phyloP scores from a whole-genome alignment of 2,888 invertebrate genomes.

The Tiphia femorata region DNA sequence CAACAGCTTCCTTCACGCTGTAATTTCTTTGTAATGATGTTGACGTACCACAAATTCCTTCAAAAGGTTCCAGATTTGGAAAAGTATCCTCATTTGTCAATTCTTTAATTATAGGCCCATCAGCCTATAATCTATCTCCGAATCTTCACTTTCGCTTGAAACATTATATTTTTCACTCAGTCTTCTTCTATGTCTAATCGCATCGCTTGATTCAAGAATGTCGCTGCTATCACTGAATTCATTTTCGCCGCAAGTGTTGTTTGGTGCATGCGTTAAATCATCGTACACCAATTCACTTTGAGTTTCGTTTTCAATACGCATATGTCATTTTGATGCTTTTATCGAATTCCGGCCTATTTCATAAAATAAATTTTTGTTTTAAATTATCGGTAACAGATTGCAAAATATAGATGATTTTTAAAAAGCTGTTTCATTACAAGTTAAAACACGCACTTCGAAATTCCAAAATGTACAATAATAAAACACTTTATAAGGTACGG shows the following conservation, averaged over 20 bases:
- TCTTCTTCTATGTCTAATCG: constrained; percentile 15
- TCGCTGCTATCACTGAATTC: constrained; percentile 7
- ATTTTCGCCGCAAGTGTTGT: constrained; percentile 10
- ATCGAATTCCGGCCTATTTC: constrained; percentile 9
- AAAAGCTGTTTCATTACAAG: constrained; percentile 11
- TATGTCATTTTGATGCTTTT: constrained; percentile 15
- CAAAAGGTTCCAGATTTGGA: constrained; percentile 15
- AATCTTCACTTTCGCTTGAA: constrained; percentile 21
- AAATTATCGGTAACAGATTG: constrained; percentile 10
- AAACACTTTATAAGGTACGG: constrained; percentile 16
- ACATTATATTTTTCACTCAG: constrained; percentile 17
- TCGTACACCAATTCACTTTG: constrained; percentile 8
- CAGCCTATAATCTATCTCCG: constrained; percentile 15
- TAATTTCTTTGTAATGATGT: constrained; percentile 16
- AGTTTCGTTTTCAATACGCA: constrained; percentile 10
- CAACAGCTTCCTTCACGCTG: constrained; percentile 16
- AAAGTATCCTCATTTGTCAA: constrained; percentile 16
- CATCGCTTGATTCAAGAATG: constrained; percentile 15
- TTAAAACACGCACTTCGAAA: constrained; percentile 11
- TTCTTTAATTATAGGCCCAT: constrained; percentile 20
- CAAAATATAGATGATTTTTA: constrained; percentile 10
- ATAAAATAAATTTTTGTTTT: constrained; percentile 12
- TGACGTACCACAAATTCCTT: constrained; percentile 18
- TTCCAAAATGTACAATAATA: constrained; percentile 5
- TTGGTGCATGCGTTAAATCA: constrained; percentile 7